These are phyloP conservation scores for Hirudo medicinalis DNA, from an alignment of 1,140 invertebrate species.

Conservation along the genomic window DNA sequence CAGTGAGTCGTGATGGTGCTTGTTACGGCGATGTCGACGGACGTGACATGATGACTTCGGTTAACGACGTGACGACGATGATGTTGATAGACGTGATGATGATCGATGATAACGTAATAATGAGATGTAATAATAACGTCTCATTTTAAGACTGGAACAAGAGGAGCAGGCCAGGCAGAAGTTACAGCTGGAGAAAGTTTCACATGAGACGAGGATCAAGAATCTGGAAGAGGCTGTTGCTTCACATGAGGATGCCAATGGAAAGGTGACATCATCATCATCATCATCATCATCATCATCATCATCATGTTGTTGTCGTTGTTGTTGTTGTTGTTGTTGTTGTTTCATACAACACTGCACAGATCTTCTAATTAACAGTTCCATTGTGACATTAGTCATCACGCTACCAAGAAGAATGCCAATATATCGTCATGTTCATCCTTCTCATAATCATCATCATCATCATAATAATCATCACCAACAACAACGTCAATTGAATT, in stretches of 20 bases:
- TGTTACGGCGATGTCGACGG: too few species aligned
- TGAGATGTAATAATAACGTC: conserved; percentile 12
- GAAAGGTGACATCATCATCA: not conserved
- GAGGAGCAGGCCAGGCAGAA: conserved; percentile 93
- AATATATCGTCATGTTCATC: too few species aligned
- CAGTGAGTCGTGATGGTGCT: conserved; percentile 30
- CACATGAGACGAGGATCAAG: conserved; percentile 83
- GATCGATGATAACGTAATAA: not conserved
- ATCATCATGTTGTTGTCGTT: not conserved
- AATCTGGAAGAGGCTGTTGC: conserved; percentile 89
- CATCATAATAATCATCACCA: not conserved
- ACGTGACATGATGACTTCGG: too few species aligned
- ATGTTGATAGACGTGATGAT: not conserved
- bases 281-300: not conserved
- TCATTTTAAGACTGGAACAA: conserved; percentile 59
- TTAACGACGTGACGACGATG: not conserved
- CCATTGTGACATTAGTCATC: too few species aligned
- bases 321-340: not conserved
- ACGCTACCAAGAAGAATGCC: not conserved
- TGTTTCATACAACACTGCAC: not conserved
- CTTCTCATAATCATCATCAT: too few species aligned
- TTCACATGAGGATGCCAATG: conserved; percentile 48
- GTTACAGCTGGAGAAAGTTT: conserved; percentile 86
- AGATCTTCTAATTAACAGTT: not conserved
- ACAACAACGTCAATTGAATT: not conserved